These are phyloP conservation scores for Apostichopus japonicus DNA, from an alignment of 35 echinoderm and acorn worm species.

Conservation along the genomic window DNA sequence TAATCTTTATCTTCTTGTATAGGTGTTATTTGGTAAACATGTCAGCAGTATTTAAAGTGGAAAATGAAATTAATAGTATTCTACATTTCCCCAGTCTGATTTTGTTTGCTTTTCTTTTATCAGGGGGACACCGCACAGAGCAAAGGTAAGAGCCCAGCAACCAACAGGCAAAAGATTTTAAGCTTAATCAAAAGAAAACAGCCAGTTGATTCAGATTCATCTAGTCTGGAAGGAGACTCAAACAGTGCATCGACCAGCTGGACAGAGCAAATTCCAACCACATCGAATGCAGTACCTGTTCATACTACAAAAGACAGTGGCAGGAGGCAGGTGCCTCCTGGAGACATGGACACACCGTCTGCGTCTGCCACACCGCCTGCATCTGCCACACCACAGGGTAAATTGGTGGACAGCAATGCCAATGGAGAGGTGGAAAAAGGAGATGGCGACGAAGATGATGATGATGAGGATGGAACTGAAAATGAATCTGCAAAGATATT, in stretches of 20 bases:
- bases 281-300: neutral
- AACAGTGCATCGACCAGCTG: neutral
- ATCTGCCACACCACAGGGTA: neutral
- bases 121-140: neutral
- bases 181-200: constrained; percentile 9
- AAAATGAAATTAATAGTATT: no score
- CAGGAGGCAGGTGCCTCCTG: neutral
- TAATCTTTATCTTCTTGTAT: no score
- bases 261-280: neutral
- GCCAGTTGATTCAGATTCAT: neutral
- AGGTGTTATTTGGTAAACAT: no score
- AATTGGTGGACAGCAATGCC: neutral
- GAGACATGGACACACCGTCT: no score
- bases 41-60: no score
- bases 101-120: no score
- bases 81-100: no score
- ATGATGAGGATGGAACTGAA: neutral
- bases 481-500: neutral
- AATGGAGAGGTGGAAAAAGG: neutral
- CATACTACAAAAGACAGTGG: neutral
- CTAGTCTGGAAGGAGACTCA: neutral
- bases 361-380: neutral
- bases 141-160: neutral
- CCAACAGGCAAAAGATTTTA: neutral
- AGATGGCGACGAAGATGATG: neutral